Conservation (phyloP, 1,140 invertebrate genomes). For the Panagrolaimus sp. region DNA sequence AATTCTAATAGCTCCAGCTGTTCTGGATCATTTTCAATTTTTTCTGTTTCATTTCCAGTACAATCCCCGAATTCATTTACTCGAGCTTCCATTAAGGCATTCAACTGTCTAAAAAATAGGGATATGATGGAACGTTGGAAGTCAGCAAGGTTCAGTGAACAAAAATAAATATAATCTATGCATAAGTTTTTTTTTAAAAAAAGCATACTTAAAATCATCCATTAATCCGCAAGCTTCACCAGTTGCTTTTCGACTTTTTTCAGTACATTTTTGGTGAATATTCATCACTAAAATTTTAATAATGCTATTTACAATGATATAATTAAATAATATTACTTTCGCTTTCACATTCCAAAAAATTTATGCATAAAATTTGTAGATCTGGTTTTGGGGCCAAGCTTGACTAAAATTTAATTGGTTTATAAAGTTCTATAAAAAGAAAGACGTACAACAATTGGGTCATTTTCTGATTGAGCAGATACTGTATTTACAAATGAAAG, state of each 20-base stretch:
- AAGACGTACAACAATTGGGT: too few species aligned
- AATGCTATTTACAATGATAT: too few species aligned
- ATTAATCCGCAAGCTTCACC: constrained; percentile 5
- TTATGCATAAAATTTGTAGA: background rate
- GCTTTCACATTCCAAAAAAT: constrained; percentile 5
- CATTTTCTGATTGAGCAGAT: too few species aligned
- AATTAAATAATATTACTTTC: background rate
- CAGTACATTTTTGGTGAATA: constrained; percentile 3
- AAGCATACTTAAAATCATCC: constrained; percentile 3
- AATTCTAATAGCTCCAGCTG: background rate
- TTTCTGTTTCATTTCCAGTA: background rate
- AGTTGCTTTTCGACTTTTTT: background rate
- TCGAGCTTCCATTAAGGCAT: background rate
- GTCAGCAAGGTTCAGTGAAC: too few species aligned
- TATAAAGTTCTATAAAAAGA: too few species aligned
- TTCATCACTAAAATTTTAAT: background rate
- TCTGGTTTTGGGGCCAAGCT: too few species aligned
- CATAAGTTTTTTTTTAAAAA: too few species aligned
- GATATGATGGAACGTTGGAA: too few species aligned
- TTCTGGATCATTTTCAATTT: background rate
- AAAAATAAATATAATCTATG: too few species aligned
- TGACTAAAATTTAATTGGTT: too few species aligned
- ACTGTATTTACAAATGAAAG: too few species aligned
- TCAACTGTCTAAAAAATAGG: background rate
- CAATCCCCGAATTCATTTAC: background rate